Percentiles rank a stretch among this genome's conserved stretches.
Conservation (phyloP, 2,888 invertebrate genomes). For the Diplolepis rosae region DNA sequence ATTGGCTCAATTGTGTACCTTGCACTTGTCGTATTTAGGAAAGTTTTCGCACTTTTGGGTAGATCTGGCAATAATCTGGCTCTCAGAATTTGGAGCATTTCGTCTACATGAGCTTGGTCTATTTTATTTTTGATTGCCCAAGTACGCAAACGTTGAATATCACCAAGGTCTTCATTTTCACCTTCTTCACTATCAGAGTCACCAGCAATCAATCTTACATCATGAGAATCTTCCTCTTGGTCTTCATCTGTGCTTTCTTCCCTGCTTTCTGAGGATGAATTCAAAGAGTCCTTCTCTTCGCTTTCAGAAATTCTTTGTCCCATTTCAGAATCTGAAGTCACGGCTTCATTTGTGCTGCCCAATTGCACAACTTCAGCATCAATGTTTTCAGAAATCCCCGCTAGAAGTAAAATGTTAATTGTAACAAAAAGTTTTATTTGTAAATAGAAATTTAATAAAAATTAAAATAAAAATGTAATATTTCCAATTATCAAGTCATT, state of each 20-base stretch:
- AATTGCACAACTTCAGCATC: neutral
- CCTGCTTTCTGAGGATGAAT: neutral
- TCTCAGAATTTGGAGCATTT: too few species aligned
- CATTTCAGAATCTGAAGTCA: neutral
- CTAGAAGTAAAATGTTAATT: neutral
- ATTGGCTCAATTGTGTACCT: neutral
- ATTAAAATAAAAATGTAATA: too few species aligned
- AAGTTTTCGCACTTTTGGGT: too few species aligned
- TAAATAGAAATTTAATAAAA: too few species aligned
- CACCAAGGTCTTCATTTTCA: too few species aligned
- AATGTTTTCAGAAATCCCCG: neutral
- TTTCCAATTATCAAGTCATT: neutral
- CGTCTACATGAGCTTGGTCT: too few species aligned
- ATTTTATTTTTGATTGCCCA: neutral
- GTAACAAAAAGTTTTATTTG: too few species aligned
- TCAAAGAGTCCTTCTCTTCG: neutral
- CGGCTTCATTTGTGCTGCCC: neutral
- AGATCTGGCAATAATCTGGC: too few species aligned
- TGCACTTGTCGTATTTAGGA: too few species aligned
- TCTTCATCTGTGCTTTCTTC: neutral
- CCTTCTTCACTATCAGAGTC: too few species aligned
- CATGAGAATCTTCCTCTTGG: neutral
- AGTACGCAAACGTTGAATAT: neutral
- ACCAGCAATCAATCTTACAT: too few species aligned
- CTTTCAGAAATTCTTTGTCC: neutral